Conservation (phyloP, 2,888 invertebrate species). For the Hydroisotoma schaefferi region DNA sequence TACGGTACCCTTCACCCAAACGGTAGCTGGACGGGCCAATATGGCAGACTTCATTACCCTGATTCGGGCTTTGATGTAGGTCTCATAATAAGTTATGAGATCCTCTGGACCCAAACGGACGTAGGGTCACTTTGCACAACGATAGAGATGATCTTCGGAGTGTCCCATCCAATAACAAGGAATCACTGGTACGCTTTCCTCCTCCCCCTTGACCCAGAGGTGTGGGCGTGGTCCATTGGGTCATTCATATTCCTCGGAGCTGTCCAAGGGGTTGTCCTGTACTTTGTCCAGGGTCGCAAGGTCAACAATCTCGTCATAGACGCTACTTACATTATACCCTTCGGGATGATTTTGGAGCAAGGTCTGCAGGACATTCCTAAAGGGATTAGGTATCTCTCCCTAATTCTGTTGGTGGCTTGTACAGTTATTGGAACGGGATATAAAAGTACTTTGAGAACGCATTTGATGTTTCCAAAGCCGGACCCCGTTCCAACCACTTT, state of each 20-base stretch:
- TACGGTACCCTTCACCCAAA: conserved; percentile 22
- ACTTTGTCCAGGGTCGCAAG: neutral
- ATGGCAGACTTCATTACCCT: conserved; percentile 16
- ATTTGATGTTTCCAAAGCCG: conserved; percentile 22
- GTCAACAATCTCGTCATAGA: conserved; percentile 5
- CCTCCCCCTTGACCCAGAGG: conserved; percentile 4
- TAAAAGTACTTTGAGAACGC: conserved; percentile 21
- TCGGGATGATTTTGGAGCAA: conserved; percentile 23
- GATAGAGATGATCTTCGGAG: conserved; percentile 11
- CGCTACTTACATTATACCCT: conserved; percentile 5
- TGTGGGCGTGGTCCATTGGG: conserved; percentile 9
- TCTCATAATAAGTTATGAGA: neutral
- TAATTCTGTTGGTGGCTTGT: conserved; percentile 18
- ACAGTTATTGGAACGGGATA: conserved; percentile 26
- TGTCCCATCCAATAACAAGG: conserved; percentile 7
- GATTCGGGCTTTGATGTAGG: conserved; percentile 17
- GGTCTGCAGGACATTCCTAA: conserved; percentile 13
- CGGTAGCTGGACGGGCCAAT: conserved; percentile 30
- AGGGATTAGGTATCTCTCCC: conserved; percentile 1
- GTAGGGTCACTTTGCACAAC: neutral
- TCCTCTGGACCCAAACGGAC: neutral
- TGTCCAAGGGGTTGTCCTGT: conserved; percentile 6
- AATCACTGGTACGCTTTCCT: conserved; percentile 27
- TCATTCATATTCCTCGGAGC: conserved; percentile 9
- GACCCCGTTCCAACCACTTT: conserved; percentile 23